Evolutionary conservation across 2,113 vertebrate genomes (phyloP).

Genomic region (Azemiops feae): DNA sequence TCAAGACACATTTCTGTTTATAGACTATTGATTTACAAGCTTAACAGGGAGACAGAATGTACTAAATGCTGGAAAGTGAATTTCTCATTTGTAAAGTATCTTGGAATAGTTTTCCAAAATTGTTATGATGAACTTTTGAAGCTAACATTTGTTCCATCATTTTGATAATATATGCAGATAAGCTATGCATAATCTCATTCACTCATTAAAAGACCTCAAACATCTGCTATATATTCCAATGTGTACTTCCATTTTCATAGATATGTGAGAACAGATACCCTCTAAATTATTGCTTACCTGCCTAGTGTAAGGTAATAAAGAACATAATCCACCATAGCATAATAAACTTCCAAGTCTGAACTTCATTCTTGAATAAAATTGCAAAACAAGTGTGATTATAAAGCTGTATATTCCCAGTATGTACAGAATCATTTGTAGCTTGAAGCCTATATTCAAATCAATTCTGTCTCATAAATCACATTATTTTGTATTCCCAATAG

Average conservation of each 20-base stretch:
- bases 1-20: conserved; percentile 7
- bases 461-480: conserved; percentile 48
- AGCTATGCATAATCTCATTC: conserved; percentile 19
- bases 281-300: not conserved
- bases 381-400: not conserved
- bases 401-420: not conserved
- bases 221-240: conserved; percentile 3
- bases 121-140: not conserved
- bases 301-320: not conserved
- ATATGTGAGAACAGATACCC: not conserved
- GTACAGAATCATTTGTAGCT: conserved; percentile 30
- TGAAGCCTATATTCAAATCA: conserved; percentile 42
- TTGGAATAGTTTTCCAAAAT: conserved; percentile 29
- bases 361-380: not conserved
- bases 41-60: conserved; percentile 25
- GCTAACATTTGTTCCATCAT: not conserved
- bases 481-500: conserved; percentile 40
- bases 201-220: conserved; percentile 2
- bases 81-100: conserved; percentile 6
- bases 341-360: not conserved
- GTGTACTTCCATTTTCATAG: not conserved
- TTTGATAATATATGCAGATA: conserved; percentile 13
- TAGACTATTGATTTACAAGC: conserved; percentile 1
- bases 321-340: not conserved
- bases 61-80: conserved; percentile 14